phyloP scores from a whole-genome alignment of 2,888 invertebrate species.

The Venusia cambrica region DNA sequence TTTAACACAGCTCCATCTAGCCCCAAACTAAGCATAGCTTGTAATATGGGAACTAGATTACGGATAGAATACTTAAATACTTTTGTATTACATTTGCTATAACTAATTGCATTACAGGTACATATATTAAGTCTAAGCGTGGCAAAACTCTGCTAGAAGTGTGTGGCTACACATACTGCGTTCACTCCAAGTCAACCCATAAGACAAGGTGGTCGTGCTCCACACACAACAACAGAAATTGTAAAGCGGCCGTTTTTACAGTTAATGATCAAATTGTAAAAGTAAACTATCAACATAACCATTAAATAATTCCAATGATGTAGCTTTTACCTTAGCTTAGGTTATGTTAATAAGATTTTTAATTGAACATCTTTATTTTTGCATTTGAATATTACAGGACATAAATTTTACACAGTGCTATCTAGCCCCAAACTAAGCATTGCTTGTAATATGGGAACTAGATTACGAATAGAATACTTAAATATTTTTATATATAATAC shows the following conservation, averaged over 20 bases:
- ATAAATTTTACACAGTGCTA: too few species aligned
- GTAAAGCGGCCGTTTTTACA: slow-evolving; percentile 33
- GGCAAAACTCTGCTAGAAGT: slow-evolving; percentile 37
- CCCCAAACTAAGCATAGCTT: too few species aligned
- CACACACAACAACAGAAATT: slow-evolving; percentile 31
- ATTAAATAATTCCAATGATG: slow-evolving; percentile 11
- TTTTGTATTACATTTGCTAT: too few species aligned
- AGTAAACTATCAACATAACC: slow-evolving; percentile 28
- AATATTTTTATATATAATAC: too few species aligned
- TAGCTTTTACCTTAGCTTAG: background rate
- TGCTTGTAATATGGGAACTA: too few species aligned
- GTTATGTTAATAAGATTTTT: background rate
- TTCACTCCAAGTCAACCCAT: slow-evolving; percentile 6
- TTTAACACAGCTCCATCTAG: too few species aligned
- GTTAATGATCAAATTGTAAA: slow-evolving; percentile 26
- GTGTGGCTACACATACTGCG: slow-evolving; percentile 35
- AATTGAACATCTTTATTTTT: too few species aligned
- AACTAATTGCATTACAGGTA: too few species aligned
- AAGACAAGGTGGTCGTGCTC: slow-evolving; percentile 34
- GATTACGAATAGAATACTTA: too few species aligned
- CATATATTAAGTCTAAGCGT: slow-evolving; percentile 32
- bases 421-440: too few species aligned
- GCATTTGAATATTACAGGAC: too few species aligned
- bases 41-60: slow-evolving; percentile 3
- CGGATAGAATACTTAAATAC: too few species aligned